A percentile compares a stretch with the other conserved stretches of the same genome.
Evolutionary conservation across 2,113 vertebrate genomes (phyloP).

Genomic region (Arenaria interpres): DNA sequence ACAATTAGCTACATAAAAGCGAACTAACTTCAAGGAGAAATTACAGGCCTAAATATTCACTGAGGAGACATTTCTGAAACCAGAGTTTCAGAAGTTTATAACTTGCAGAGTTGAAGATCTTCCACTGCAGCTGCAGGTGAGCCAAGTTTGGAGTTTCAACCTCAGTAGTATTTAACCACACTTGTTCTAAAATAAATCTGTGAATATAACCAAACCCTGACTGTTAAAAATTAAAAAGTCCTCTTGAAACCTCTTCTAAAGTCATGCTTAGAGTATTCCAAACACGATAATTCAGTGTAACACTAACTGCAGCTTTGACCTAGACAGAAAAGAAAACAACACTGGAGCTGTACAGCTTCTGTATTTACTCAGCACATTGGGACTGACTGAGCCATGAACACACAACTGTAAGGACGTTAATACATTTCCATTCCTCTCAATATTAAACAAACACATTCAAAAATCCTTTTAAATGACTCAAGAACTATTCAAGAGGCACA

Average conservation of each 20-base stretch:
- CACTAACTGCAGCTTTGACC: background rate
- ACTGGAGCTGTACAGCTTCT: background rate
- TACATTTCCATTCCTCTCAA: background rate
- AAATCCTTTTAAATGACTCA: background rate
- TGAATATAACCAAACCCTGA: background rate
- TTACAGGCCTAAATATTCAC: background rate
- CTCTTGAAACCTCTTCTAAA: background rate
- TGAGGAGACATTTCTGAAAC: conserved; percentile 1
- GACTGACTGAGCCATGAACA: background rate
- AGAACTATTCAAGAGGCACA: background rate
- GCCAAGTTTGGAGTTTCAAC: conserved; percentile 6
- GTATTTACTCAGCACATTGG: background rate
- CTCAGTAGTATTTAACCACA: background rate
- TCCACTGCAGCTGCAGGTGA: conserved; percentile 5
- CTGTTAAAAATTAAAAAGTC: background rate
- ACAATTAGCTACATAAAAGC: background rate
- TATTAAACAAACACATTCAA: background rate
- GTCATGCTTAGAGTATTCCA: background rate
- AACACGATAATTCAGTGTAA: background rate
- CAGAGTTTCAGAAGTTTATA: background rate
- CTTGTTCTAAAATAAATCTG: conserved; percentile 29
- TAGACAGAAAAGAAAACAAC: background rate
- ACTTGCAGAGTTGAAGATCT: background rate
- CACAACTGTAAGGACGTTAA: background rate
- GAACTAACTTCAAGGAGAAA: background rate